Base-by-base conservation (phyloP, 2,113 vertebrate species). In the Burhinus bistriatus region DNA sequence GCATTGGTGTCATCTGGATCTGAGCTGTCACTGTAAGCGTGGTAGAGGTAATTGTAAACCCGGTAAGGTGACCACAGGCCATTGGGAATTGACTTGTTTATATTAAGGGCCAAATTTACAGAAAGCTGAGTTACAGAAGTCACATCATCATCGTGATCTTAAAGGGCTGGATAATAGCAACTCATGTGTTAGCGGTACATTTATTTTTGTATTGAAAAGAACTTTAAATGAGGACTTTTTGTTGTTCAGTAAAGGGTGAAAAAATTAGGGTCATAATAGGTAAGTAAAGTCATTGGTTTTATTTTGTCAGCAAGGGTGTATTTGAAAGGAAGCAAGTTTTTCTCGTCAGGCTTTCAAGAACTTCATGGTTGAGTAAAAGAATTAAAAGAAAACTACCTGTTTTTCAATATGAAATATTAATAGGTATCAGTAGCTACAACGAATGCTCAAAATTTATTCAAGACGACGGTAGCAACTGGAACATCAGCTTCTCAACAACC, bases 401-500 rank as follows among this genome's bases (percentile, higher is more conserved):
- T 70, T 90, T 89, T 59, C 40, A 52, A 82, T 82, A 5, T 61
- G 40, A 94, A 95, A 80, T 75, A 23, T 52, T 55, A 12, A 68
- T 40, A 96, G 96, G 96, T 97, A 9, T 87, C 95, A 40, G 79
- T 94, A 87, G 88, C 90, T 80, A 85, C 94, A 2, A 96, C 94
- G 0, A 88, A 26, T 0, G 23, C 89, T 93, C 96, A 47, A 15
- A 97, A 55, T 38, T 45, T 97, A 22, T 91, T 95, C 87, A 97
- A 97, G 95, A 96, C 96, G 3, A 92, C 98, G 4, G 96, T 90
- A 11, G 97, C 96, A 13, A 70, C 90, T n/a, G 98, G 98, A 97
- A 96, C 95, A 83, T 90, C 98, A 96, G 86, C 96, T 26, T 97
- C 98, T 96, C 98, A 98, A 72, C 97, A 98, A 77, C 87, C 98